Evolutionary conservation across 2,113 vertebrate species (phyloP).

Genomic region (Aplodontia rufa): DNA sequence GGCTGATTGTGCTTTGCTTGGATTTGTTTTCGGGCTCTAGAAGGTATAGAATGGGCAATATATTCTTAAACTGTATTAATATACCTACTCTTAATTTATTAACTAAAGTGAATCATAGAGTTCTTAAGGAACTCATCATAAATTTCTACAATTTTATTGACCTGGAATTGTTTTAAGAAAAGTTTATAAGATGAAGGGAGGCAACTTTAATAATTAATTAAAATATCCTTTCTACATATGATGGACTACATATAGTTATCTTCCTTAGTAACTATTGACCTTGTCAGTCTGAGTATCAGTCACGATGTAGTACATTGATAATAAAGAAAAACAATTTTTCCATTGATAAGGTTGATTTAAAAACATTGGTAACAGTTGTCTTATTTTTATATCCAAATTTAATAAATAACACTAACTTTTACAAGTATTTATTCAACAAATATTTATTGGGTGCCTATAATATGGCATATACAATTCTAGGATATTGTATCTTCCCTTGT

Average conservation of each 20-base stretch:
- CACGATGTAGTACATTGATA: slow-evolving; percentile 66
- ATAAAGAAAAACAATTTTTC: slow-evolving; percentile 51
- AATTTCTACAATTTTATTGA: slow-evolving; percentile 76
- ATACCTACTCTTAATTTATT: slow-evolving; percentile 71
- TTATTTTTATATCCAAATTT: slow-evolving; percentile 16
- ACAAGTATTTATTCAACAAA: slow-evolving; percentile 3
- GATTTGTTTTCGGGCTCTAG: slow-evolving; percentile 60
- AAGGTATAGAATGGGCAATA: slow-evolving; percentile 66
- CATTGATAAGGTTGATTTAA: slow-evolving; percentile 7
- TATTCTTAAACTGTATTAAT: slow-evolving; percentile 71
- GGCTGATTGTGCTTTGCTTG: slow-evolving; percentile 7
- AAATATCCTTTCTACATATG: slow-evolving; percentile 77
- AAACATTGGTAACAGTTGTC: slow-evolving; percentile 16
- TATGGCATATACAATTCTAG: neutral
- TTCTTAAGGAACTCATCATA: slow-evolving; percentile 76
- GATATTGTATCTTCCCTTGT: slow-evolving; percentile 7
- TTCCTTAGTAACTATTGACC: slow-evolving; percentile 77
- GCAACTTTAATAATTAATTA: slow-evolving; percentile 81
- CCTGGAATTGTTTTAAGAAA: slow-evolving; percentile 78
- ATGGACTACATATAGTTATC: slow-evolving; percentile 72
- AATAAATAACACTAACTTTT: neutral
- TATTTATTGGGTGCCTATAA: neutral
- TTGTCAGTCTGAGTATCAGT: slow-evolving; percentile 75
- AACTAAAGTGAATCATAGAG: slow-evolving; percentile 63
- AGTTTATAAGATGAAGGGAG: slow-evolving; percentile 76